Conservation (phyloP, 2,797 vertebrate species). For the Pogonophryne albipinna region DNA sequence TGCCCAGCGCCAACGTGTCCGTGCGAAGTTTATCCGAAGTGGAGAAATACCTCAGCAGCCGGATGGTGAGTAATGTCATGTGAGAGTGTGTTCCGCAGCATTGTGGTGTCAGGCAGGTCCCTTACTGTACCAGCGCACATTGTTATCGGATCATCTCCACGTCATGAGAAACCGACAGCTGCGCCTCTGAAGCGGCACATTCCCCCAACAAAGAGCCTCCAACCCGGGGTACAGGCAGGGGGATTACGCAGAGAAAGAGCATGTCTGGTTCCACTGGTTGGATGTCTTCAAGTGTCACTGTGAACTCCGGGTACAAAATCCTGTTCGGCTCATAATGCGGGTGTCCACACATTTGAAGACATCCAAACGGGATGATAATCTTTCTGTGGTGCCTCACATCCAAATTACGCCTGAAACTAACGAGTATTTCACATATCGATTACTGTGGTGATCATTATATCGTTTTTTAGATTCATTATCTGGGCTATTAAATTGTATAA, state of each 20-base stretch:
- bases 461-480: too few relatives aligned
- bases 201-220: slow-evolving; percentile 47
- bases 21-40: slow-evolving; percentile 82
- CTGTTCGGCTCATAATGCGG: neutral
- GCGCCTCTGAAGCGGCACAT: slow-evolving; percentile 31
- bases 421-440: neutral
- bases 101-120: slow-evolving; percentile 28
- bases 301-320: neutral
- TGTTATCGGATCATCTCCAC: slow-evolving; percentile 41
- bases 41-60: slow-evolving; percentile 78
- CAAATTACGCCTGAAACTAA: neutral
- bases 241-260: neutral
- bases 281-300: neutral
- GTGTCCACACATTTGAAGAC: neutral
- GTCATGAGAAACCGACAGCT: slow-evolving; percentile 60
- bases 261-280: neutral
- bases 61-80: slow-evolving; percentile 73
- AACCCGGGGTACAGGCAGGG: neutral
- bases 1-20: slow-evolving; percentile 78
- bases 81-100: slow-evolving; percentile 3
- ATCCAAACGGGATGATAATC: neutral
- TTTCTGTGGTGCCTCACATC: neutral
- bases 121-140: slow-evolving; percentile 43
- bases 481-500: neutral
- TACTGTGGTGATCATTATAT: neutral